phyloP scores from a whole-genome alignment of 2,113 vertebrate genomes.

The Strix aluco region DNA sequence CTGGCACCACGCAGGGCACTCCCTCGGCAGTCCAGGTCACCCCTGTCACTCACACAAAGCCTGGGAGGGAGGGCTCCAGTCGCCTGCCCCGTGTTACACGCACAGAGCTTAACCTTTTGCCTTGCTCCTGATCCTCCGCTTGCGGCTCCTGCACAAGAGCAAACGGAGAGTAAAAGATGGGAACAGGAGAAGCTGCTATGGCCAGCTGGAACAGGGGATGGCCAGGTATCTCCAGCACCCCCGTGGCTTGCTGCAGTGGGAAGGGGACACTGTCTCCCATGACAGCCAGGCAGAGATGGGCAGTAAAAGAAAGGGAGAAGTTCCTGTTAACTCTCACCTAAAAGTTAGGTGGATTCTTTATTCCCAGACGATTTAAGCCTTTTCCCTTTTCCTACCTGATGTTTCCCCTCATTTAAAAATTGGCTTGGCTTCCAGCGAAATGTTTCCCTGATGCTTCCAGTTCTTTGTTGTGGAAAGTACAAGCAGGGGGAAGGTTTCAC shows the following conservation, averaged over 20 bases:
- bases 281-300: background rate
- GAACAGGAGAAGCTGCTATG: background rate
- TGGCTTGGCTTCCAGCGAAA: conserved; percentile 23
- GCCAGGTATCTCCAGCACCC: background rate
- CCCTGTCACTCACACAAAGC: background rate
- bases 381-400: background rate
- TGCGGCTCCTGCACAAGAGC: background rate
- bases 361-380: background rate
- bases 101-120: background rate
- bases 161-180: background rate
- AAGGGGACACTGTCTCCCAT: background rate
- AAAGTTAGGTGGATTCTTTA: background rate
- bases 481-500: conserved; percentile 3
- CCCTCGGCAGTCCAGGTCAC: fast-evolving
- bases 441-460: conserved; percentile 3
- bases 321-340: background rate
- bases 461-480: conserved; percentile 19
- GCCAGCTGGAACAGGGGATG: background rate
- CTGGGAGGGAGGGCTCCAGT: background rate
- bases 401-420: background rate
- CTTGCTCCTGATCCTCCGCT: background rate
- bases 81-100: fast-evolving
- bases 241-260: background rate
- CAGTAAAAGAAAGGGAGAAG: background rate
- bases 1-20: background rate